Percentiles rank a stretch among this genome's conserved stretches.
phyloP scores from a whole-genome alignment of 2,113 vertebrate species.

The Elanus axillaris region DNA sequence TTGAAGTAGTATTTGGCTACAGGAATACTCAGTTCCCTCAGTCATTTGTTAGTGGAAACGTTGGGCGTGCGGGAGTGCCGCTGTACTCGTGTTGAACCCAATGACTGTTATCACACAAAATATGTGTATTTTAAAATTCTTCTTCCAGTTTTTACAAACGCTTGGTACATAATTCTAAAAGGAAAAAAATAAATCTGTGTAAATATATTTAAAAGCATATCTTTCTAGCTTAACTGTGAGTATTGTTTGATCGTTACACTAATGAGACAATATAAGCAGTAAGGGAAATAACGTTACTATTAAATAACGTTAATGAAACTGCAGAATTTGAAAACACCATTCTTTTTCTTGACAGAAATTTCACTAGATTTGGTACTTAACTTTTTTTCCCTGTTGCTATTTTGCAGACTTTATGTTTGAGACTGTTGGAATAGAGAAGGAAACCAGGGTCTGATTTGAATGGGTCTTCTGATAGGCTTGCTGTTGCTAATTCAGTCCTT shows the following conservation, averaged over 20 bases:
- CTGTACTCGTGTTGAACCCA: neutral
- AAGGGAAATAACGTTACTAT: neutral
- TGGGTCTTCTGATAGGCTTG: neutral
- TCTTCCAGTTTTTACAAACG: neutral
- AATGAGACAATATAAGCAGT: neutral
- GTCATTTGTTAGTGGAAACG: neutral
- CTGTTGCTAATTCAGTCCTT: neutral
- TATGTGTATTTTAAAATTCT: neutral
- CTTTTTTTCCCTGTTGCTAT: neutral
- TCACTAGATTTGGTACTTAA: neutral
- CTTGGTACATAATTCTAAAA: neutral
- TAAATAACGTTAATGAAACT: neutral
- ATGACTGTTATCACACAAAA: neutral
- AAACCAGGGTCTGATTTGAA: neutral
- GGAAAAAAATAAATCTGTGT: neutral
- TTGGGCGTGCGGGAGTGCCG: rapidly evolving
- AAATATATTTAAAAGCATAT: neutral
- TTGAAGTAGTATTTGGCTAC: neutral
- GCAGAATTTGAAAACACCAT: neutral
- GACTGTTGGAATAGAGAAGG: neutral
- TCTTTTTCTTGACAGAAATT: neutral
- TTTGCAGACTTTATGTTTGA: neutral
- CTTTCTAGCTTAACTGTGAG: neutral
- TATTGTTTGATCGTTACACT: neutral
- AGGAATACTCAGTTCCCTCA: neutral